Evolutionary conservation across 2,888 invertebrate genomes (phyloP).

Genomic region (Anthrax anthrax): DNA sequence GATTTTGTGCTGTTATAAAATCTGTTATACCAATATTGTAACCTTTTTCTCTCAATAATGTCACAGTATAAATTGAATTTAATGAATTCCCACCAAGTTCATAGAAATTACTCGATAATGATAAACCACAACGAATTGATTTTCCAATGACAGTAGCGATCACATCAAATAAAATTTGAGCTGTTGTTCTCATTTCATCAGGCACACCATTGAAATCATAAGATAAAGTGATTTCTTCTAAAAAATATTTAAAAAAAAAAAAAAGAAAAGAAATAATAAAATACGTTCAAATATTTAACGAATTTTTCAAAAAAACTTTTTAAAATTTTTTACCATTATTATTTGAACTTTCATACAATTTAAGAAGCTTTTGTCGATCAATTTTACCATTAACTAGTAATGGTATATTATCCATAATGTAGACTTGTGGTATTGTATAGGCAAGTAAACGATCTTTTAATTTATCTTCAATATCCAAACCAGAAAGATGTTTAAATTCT

Average conservation of each 20-base stretch:
- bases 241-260: slow-evolving; percentile 26
- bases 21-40: slow-evolving; percentile 70
- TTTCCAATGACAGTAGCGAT: slow-evolving; percentile 57
- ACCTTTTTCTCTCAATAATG: slow-evolving; percentile 58
- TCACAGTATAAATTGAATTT: slow-evolving; percentile 72
- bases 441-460: slow-evolving; percentile 50
- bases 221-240: slow-evolving; percentile 40
- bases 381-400: slow-evolving; percentile 75
- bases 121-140: slow-evolving; percentile 46
- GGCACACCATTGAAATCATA: slow-evolving; percentile 53
- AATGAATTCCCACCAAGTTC: slow-evolving; percentile 76
- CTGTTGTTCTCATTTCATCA: slow-evolving; percentile 42
- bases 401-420: slow-evolving; percentile 60
- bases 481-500: slow-evolving; percentile 34
- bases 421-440: slow-evolving; percentile 70
- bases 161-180: slow-evolving; percentile 56
- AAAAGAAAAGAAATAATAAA: not conserved
- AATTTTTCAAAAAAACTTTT: not conserved
- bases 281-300: not conserved
- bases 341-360: slow-evolving; percentile 56
- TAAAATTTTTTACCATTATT: slow-evolving; percentile 42
- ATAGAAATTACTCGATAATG: slow-evolving; percentile 59
- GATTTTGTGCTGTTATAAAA: slow-evolving; percentile 56
- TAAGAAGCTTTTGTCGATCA: slow-evolving; percentile 63
- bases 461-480: slow-evolving; percentile 47